Conservation (phyloP, 2,113 vertebrate species). For the Pardalotus punctatus region DNA sequence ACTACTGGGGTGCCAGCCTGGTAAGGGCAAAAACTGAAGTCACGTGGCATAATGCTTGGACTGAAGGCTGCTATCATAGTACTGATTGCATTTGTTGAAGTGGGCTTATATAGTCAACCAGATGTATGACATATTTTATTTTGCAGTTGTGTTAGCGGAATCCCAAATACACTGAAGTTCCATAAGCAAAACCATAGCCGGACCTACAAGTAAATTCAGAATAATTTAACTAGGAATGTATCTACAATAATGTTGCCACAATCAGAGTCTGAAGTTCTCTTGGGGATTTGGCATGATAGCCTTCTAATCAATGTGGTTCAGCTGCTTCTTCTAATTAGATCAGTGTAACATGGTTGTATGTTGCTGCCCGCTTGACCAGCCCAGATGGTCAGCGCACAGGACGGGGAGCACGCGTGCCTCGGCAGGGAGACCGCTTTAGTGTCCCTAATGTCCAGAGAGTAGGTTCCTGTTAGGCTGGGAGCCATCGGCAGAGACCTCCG, state of each 20-base stretch:
- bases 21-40: background rate
- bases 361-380: too few species aligned
- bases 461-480: too few species aligned
- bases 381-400: too few species aligned
- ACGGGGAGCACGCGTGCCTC: too few species aligned
- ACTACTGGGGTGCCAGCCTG: background rate
- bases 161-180: background rate
- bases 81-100: background rate
- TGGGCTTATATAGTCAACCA: background rate
- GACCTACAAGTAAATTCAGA: background rate
- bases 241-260: background rate
- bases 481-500: too few species aligned
- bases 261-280: background rate
- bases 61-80: background rate
- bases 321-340: background rate
- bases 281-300: fast-evolving
- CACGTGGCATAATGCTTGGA: background rate
- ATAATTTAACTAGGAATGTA: background rate
- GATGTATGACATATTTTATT: background rate
- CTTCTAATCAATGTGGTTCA: background rate
- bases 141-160: background rate
- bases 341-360: background rate
- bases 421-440: too few species aligned
- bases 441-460: too few species aligned
- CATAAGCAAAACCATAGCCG: background rate